These are phyloP conservation scores for Malacoctenus gilli DNA, from an alignment of 2,797 vertebrate species.

Conservation along the genomic window DNA sequence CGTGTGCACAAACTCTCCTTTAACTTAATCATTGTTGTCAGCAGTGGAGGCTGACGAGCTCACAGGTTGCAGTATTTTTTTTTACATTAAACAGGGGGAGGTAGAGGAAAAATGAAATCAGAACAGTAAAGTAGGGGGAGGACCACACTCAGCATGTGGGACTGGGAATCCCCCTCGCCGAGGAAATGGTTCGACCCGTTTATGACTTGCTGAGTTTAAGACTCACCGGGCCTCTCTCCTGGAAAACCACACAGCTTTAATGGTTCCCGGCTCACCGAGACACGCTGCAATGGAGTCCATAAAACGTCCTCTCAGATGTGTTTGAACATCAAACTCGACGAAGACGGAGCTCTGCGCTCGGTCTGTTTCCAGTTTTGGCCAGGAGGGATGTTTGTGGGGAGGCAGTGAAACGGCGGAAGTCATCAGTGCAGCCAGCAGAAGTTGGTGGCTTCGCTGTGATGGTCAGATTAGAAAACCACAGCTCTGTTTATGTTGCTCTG, in stretches of 20 bases:
- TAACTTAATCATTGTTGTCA: conserved; percentile 5
- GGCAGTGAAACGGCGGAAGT: conserved; percentile 58
- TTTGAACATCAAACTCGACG: no score
- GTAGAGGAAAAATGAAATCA: conserved; percentile 11
- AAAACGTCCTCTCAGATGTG: no score
- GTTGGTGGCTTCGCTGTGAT: conserved; percentile 41
- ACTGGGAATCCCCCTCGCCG: conserved; percentile 62
- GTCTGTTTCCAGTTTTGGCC: not conserved
- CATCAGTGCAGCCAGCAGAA: no score
- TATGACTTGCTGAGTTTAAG: conserved; percentile 34
- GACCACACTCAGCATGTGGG: conserved; percentile 52
- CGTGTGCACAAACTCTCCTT: no score
- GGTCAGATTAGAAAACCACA: conserved; percentile 54
- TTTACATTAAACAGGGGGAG: conserved; percentile 26
- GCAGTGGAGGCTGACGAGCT: not conserved
- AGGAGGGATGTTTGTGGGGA: conserved; percentile 51
- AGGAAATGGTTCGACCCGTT: conserved; percentile 73
- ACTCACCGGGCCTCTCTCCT: conserved; percentile 15
- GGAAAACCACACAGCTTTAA: conserved; percentile 25
- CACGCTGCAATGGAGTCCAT: not conserved
- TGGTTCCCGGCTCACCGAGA: conserved; percentile 17
- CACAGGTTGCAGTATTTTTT: conserved; percentile 3
- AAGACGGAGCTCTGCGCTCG: no score
- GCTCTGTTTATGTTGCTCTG: conserved; percentile 20
- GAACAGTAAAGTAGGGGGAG: conserved; percentile 17